These are phyloP conservation scores for Labeo calbasu DNA, from an alignment of 2,797 vertebrate species.

Conservation along the genomic window DNA sequence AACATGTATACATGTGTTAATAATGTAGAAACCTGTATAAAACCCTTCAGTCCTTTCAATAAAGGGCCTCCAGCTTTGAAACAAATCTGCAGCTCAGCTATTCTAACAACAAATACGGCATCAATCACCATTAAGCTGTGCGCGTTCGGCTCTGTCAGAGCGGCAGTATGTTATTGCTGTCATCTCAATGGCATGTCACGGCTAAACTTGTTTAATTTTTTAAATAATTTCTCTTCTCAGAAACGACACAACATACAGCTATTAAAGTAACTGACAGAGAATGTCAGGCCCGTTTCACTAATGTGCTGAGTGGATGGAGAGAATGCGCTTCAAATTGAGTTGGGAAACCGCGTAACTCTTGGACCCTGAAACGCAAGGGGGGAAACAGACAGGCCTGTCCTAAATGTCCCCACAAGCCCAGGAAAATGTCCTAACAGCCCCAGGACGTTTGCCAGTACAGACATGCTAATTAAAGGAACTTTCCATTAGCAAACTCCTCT, in stretches of 20 bases:
- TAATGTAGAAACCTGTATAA: background rate
- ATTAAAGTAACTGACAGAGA: slow-evolving; percentile 15
- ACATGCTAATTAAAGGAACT: slow-evolving; percentile 50
- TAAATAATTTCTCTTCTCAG: background rate
- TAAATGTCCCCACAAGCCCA: slow-evolving; percentile 1
- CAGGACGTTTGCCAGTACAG: slow-evolving; percentile 36
- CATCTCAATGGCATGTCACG: slow-evolving; percentile 14
- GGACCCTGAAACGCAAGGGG: background rate
- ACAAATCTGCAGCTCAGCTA: slow-evolving; percentile 13
- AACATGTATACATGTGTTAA: background rate
- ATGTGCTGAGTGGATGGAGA: slow-evolving; percentile 13
- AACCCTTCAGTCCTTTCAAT: background rate
- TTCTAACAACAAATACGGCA: slow-evolving; percentile 27
- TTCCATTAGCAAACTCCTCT: slow-evolving; percentile 45
- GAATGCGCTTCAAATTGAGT: background rate
- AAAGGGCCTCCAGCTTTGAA: background rate
- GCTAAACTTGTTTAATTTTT: background rate
- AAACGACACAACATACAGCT: background rate
- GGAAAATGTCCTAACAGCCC: slow-evolving; percentile 31
- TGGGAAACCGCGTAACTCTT: background rate
- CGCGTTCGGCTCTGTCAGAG: background rate
- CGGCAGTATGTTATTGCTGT: slow-evolving; percentile 1
- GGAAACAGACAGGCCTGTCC: background rate
- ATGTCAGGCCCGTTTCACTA: background rate
- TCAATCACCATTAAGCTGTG: background rate